Percentiles rank a stretch among this genome's conserved stretches.
Evolutionary conservation across 1,140 invertebrate genomes (phyloP).

Genomic region (Drosophila funebris): DNA sequence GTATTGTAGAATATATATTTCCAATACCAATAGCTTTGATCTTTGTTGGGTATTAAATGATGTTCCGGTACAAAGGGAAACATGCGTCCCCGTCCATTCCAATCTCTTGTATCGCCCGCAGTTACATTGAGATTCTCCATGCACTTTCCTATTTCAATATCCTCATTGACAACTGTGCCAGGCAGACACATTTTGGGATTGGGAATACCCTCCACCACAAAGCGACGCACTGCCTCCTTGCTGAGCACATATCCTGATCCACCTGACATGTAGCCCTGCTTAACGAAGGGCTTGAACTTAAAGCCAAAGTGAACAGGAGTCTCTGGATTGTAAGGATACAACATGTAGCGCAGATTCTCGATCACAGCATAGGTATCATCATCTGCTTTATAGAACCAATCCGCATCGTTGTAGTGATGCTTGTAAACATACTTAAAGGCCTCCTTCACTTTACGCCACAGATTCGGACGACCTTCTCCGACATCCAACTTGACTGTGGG

Average conservation of each 20-base stretch:
- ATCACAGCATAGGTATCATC: slow-evolving; percentile 97
- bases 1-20: slow-evolving; percentile 96
- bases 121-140: slow-evolving; percentile 93
- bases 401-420: slow-evolving; percentile 92
- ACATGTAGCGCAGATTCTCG: slow-evolving; percentile 95
- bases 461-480: slow-evolving; percentile 92
- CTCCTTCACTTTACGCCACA: slow-evolving; percentile 98
- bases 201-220: slow-evolving; percentile 89
- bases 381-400: slow-evolving; percentile 98
- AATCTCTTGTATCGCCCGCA: slow-evolving; percentile 94
- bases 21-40: slow-evolving; percentile 98
- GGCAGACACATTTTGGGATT: slow-evolving; percentile 87
- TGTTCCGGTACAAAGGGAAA: slow-evolving; percentile 96
- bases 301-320: slow-evolving; percentile 95
- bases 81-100: slow-evolving; percentile 93
- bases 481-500: slow-evolving; percentile 90
- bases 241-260: slow-evolving; percentile 97
- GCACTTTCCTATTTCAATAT: slow-evolving; percentile 97
- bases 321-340: slow-evolving; percentile 88
- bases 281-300: slow-evolving; percentile 93
- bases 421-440: slow-evolving; percentile 95
- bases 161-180: slow-evolving; percentile 88
- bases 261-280: slow-evolving; percentile 97
- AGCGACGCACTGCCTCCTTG: slow-evolving; percentile 89
- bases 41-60: slow-evolving; percentile 93